Evolutionary conservation across 1,140 invertebrate species (phyloP), one percentile per base, ranked within the genome.

Genomic region (Drosophila insularis): DNA sequence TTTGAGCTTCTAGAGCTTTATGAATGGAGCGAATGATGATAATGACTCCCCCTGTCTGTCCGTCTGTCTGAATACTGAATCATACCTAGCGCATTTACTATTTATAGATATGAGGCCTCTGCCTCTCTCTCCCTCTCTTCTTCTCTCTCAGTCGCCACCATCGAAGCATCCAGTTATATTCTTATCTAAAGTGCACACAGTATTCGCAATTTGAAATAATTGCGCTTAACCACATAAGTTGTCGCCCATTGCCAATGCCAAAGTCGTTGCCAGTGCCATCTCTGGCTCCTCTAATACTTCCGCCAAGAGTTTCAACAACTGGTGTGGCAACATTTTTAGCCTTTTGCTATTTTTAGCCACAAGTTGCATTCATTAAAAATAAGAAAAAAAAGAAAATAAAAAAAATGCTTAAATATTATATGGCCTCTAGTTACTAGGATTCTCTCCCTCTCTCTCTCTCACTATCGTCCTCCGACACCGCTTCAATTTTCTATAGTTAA

Each of bases 141-240:
- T 0, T 43, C 43, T 68, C 77, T 43, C 61, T 35, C 37, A n/a
- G 23, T 14, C 35, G n/a, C 62, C 55, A 61, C 35, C 53, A 59
- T 54, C 56, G 46, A 74, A 63, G 19, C 53, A 74, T 79, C 74
- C 68, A 85, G 76, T 86, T 86, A 79, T 40, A 54, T 74, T 87
- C 72, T 82, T 86, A 86, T 86, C 82, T 86, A 82, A 89, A 89
- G 82, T 84, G 69, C 73, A 76, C 80, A 82, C 77, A 84, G 59
- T 54, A 73, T 75, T 77, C 56, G 69, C 67, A 64, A 68, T 79
- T 76, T 61, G 53, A 87, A 85, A 81, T 86, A 86, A 86, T 86
- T 86, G 84, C 75, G 73, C 84, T 80, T 87, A 86, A 67, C 71
- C 79, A 81, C 69, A 78, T 75, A 63, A 62, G 68, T 68, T 77